A percentile compares a stretch with the other conserved stretches of the same genome.
phyloP scores from a whole-genome alignment of 2,113 vertebrate species.

The Eira barbara region DNA sequence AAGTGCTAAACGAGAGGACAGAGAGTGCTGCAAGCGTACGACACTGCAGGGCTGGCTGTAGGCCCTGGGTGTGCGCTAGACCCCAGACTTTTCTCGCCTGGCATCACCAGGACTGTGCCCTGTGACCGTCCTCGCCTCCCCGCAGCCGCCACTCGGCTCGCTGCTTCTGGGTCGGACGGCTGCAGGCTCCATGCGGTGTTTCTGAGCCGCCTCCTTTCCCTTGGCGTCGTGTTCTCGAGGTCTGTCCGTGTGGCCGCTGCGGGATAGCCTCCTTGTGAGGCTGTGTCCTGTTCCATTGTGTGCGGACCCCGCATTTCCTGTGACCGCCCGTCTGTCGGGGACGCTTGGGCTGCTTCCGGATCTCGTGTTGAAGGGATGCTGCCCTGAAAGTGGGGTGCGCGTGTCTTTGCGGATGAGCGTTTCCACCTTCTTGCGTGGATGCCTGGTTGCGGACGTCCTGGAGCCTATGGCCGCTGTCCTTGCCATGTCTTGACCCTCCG shows the following conservation, averaged over 20 bases:
- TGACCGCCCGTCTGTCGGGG: fast-evolving
- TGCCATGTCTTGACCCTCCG: background rate
- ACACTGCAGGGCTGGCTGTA: too few relatives aligned
- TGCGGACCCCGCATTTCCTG: background rate
- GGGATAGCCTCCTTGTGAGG: background rate
- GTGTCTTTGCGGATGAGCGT: background rate
- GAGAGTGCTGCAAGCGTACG: too few relatives aligned
- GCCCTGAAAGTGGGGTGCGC: background rate
- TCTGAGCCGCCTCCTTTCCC: background rate
- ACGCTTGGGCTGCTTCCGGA: background rate
- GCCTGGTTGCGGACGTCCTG: background rate
- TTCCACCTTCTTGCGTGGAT: background rate
- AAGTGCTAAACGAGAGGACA: background rate
- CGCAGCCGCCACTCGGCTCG: too few relatives aligned
- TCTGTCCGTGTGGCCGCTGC: background rate
- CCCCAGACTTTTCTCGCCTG: background rate
- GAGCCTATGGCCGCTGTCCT: background rate
- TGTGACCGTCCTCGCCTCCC: background rate
- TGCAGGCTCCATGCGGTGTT: background rate
- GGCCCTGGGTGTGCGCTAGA: too few relatives aligned
- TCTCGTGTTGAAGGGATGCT: background rate
- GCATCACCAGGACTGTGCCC: background rate
- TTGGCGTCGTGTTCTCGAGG: background rate
- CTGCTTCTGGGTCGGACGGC: too few relatives aligned
- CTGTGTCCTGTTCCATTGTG: background rate